Percentiles rank a stretch among this genome's conserved stretches.
Conservation (phyloP, 2,797 vertebrate species). For the Carcharodon carcharias region DNA sequence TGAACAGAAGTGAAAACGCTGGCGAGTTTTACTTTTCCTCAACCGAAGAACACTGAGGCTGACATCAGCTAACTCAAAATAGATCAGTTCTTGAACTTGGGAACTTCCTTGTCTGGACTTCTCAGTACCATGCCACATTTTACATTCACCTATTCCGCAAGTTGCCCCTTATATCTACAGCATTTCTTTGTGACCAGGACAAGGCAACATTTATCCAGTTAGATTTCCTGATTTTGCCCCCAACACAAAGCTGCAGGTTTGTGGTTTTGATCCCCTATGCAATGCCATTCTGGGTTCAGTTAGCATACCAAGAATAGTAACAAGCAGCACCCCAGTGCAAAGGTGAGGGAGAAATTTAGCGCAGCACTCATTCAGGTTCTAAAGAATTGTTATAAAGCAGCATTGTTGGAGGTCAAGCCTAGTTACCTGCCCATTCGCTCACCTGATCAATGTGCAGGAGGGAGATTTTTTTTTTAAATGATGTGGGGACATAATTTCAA, state of each 20-base stretch:
- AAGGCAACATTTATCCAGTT: background rate
- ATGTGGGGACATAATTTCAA: background rate
- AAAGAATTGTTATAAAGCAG: background rate
- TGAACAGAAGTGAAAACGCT: background rate
- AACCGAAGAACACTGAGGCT: background rate
- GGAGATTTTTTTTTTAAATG: background rate
- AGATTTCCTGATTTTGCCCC: background rate
- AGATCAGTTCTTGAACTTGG: background rate
- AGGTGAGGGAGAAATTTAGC: background rate
- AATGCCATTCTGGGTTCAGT: background rate
- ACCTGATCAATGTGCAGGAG: background rate
- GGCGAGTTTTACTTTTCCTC: background rate
- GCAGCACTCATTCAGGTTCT: background rate
- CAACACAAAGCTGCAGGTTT: background rate
- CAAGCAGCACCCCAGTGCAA: background rate
- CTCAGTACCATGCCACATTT: background rate
- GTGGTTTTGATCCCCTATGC: background rate
- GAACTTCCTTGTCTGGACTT: background rate
- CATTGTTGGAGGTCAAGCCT: background rate
- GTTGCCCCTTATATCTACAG: background rate
- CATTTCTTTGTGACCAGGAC: background rate
- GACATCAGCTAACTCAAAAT: constrained; percentile 4
- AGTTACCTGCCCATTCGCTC: background rate
- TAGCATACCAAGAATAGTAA: background rate
- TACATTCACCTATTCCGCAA: no score